Base-by-base conservation (phyloP, 2,113 vertebrate species). In the Megaleporinus macrocephalus region DNA sequence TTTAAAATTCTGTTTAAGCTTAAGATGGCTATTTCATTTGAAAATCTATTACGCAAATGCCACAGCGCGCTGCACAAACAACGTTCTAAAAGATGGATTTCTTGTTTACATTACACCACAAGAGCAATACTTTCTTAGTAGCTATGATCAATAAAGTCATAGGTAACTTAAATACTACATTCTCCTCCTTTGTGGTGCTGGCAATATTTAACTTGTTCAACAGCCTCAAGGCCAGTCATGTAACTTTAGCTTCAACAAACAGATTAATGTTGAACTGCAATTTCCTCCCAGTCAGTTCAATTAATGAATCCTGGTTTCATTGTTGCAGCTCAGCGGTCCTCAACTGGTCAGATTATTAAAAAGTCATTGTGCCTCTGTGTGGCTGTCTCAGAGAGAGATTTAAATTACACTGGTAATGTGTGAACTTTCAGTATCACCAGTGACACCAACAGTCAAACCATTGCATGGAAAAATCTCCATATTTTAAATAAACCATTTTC, bases 311-410 rank as follows among this genome's bases (percentile, higher is more conserved):
- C 63, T 82, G 87, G 76, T 83, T 84, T 89, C 82, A 89, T 86
- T 73, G 80, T 88, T 83, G 78, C 83, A 69, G 86, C 84, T 88
- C 88, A 74, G 86, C 84, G 87, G 83, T 77, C 88, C 80, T 33
- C 82, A 90, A 87, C 86, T 85, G 88, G 86, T 90, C 57, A 49
- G 86, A 87, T 90, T 89, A 93, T 92, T 92, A 91, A 92, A 92
- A 91, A 91, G 86, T 83, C 83, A 89, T 91, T 80, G 85, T 76
- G 6, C 69, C 85, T 86, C 76, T 89, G 71, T 84, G 88, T 71
- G n/a, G 85, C 80, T 82, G 89, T 89, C 87, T 87, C 72, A 70
- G 79, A 75, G 81, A 88, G 82, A 84, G 81, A 61, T 83, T 69
- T 79, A 87, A 88, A 90, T 91, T 86, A 87, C 66, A 85, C 87